Evolutionary conservation across 2,888 invertebrate species (phyloP).

Genomic region (Melanotus villosus): DNA sequence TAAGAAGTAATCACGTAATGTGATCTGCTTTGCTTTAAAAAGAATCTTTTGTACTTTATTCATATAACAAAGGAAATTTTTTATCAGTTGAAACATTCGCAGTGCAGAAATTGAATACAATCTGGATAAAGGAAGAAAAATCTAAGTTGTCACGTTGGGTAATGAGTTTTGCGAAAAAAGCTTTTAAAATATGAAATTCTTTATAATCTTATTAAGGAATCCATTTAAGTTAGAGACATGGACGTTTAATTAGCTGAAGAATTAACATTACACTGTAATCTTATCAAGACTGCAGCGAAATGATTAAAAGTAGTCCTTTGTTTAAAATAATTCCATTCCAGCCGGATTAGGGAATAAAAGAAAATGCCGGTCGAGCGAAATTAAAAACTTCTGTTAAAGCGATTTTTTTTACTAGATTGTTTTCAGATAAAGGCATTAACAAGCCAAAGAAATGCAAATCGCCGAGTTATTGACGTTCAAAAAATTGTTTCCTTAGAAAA

Average conservation of each 20-base stretch:
- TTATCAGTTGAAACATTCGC: constrained; percentile 30
- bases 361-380: constrained; percentile 25
- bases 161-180: constrained; percentile 56
- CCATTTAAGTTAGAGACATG: constrained; percentile 60
- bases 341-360: constrained; percentile 37
- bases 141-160: constrained; percentile 55
- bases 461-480: constrained; percentile 46
- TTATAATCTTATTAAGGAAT: constrained; percentile 59
- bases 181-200: constrained; percentile 56
- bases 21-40: constrained; percentile 6
- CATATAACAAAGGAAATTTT: constrained; percentile 31
- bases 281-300: constrained; percentile 54
- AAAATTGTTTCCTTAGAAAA: constrained; percentile 43
- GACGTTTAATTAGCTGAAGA: constrained; percentile 62
- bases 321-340: constrained; percentile 51
- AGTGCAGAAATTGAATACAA: constrained; percentile 43
- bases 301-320: constrained; percentile 52
- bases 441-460: constrained; percentile 48
- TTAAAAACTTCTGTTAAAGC: constrained; percentile 40
- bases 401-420: constrained; percentile 43
- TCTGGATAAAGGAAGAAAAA: constrained; percentile 51
- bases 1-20: constrained; percentile 15
- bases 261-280: constrained; percentile 60
- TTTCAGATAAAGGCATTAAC: constrained; percentile 47
- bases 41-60: constrained; percentile 12